Evolutionary conservation across 2,797 vertebrate genomes (phyloP), one percentile per base, ranked within the genome.

Genomic region (Gobionotothen gibberifrons): DNA sequence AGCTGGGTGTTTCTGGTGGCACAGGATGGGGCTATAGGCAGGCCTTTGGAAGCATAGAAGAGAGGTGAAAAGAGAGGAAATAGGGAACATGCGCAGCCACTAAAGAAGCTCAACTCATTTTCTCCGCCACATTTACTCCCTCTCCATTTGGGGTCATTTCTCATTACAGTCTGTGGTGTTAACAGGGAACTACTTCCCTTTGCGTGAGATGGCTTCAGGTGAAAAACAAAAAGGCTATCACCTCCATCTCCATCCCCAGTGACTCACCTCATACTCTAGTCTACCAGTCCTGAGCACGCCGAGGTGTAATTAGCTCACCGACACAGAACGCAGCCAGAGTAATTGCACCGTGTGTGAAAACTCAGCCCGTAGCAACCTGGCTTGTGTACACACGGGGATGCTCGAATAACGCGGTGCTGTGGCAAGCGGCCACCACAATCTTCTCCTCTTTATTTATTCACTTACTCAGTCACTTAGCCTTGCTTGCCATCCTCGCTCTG

Each of bases 381-480:
- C 81, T 81, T 74, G 81, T 85, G 85, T 83, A 87, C 88, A 90
- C 90, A 87, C 52, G 42, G 76, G 85, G 79, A 82, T 84, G 80
- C 83, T 91, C 76, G 81, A 86, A 90, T 87, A 85, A 81, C 65
- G 72, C 48, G 74, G 63, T 55, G 81, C 81, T n/a, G 70, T 90
- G 91, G 90, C 90, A 91, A 82, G 56, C 87, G 19, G 87, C 85
- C 90, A 88, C 84, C 73, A 5, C 88, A 83, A 79, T 88, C 88
- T 87, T 84, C 87, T 78, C 79, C 73, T 70, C 86, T 85, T 91
- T 89, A 87, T 89, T 91, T 91, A 88, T 90, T 87, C 84, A 90
- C 89, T 90, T 89, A 86, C 83, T 93, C 84, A 89, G 87, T 90
- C 90, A 90, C 87, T 92, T 91, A 85, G 82, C 89, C 74, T 65